These are phyloP conservation scores for Sorex fumeus DNA, from an alignment of 2,113 vertebrate genomes.

Conservation along the genomic window DNA sequence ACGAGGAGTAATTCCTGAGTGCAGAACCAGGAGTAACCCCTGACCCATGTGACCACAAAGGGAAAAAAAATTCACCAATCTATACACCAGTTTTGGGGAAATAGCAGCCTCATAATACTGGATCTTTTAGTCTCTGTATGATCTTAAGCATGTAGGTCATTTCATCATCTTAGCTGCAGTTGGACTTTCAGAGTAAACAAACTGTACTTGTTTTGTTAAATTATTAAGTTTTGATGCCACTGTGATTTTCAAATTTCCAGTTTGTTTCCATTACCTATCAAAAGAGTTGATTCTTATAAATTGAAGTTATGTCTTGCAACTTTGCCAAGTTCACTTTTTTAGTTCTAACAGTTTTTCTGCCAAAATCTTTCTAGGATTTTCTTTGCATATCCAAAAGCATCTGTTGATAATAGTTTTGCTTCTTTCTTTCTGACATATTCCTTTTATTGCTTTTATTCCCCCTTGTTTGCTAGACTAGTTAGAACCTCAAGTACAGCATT, in stretches of 20 bases:
- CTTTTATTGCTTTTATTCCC: not conserved
- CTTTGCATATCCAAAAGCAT: not conserved
- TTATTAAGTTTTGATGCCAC: not conserved
- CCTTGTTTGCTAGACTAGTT: not conserved
- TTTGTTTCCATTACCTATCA: conserved; percentile 1
- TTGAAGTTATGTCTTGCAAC: conserved; percentile 35
- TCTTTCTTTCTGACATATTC: not conserved
- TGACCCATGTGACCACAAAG: too few relatives aligned
- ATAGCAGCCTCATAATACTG: not conserved
- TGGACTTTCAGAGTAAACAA: not conserved
- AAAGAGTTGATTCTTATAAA: not conserved
- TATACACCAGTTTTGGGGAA: not conserved
- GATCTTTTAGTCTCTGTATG: not conserved
- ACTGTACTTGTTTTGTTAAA: not conserved
- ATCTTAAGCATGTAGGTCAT: not conserved
- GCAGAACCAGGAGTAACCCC: too few relatives aligned
- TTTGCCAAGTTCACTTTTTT: conserved; percentile 7
- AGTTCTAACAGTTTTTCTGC: not conserved
- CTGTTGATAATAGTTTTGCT: not conserved
- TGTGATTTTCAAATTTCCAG: not conserved
- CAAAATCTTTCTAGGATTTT: conserved; percentile 1
- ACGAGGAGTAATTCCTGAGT: too few relatives aligned
- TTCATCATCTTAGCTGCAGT: not conserved
- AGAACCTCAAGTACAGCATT: not conserved
- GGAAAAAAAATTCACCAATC: too few relatives aligned